A percentile compares a stretch with the other conserved stretches of the same genome.
Conservation (phyloP, 2,113 vertebrate species). For the Bubalus kerabau region DNA sequence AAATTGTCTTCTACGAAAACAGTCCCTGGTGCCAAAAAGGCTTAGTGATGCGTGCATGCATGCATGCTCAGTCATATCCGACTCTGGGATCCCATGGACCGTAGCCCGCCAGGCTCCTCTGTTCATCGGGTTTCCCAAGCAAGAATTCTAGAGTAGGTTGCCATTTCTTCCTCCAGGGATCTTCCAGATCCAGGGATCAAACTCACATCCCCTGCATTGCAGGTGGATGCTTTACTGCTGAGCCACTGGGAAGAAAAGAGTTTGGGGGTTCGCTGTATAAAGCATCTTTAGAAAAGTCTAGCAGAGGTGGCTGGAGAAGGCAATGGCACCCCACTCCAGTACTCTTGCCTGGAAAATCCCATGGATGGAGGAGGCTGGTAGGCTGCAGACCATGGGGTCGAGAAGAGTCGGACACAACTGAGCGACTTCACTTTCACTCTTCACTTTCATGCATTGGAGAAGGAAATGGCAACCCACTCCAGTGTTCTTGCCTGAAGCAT, state of each 20-base stretch:
- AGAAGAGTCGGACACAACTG: too few relatives aligned
- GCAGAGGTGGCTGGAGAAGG: not conserved
- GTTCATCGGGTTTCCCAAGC: not conserved
- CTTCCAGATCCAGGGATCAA: not conserved
- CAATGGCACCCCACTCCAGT: too few relatives aligned
- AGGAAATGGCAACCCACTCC: too few relatives aligned
- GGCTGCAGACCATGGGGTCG: too few relatives aligned
- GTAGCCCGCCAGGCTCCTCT: not conserved
- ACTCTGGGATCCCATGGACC: not conserved
- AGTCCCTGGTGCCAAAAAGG: not conserved
- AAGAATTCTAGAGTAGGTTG: not conserved
- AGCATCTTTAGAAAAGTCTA: not conserved
- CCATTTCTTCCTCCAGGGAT: not conserved
- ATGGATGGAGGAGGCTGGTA: too few relatives aligned
- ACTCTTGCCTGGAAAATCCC: too few relatives aligned
- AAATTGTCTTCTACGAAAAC: not conserved
- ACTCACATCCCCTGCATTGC: not conserved
- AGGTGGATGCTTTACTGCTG: not conserved
- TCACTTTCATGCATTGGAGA: too few relatives aligned
- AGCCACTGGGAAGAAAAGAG: not conserved
- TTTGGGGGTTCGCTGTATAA: not conserved
- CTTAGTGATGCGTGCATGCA: not conserved
- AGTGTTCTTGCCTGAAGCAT: too few relatives aligned
- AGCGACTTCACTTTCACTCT: too few relatives aligned
- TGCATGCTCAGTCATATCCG: not conserved